Conservation (phyloP, 2,797 vertebrate genomes). For the Adrianichthys oophorus region DNA sequence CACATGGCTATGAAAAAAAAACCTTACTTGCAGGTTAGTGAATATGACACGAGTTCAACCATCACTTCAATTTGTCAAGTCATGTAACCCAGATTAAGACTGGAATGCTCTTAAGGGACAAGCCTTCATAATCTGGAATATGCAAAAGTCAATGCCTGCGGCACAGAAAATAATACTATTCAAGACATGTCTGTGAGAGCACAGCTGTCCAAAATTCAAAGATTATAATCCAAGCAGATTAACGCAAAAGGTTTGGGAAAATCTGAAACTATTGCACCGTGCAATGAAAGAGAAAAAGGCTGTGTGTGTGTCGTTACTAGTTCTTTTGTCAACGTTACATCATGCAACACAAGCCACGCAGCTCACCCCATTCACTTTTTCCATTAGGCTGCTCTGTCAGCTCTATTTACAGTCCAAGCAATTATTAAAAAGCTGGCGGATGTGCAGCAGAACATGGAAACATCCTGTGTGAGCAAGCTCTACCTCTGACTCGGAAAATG, state of each 20-base stretch:
- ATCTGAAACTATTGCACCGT: conserved; percentile 17
- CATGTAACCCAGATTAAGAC: conserved; percentile 39
- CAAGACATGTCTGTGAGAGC: no score
- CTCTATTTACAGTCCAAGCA: conserved; percentile 64
- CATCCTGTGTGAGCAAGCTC: no score
- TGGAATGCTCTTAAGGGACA: conserved; percentile 38
- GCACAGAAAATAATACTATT: no score
- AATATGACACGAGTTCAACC: conserved; percentile 38
- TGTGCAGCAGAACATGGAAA: conserved; percentile 12
- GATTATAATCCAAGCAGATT: no score
- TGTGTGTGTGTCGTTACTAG: conserved; percentile 64
- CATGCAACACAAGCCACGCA: conserved; percentile 73
- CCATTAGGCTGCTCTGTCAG: conserved; percentile 68
- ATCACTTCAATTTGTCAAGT: conserved; percentile 44
- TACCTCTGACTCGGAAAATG: no score
- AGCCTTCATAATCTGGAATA: conserved; percentile 40
- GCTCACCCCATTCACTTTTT: conserved; percentile 77
- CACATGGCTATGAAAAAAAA: conserved; percentile 43
- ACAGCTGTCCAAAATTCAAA: no score
- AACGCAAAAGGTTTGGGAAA: no score
- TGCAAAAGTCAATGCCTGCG: conserved; percentile 37
- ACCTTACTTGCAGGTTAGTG: conserved; percentile 54
- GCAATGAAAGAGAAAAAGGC: conserved; percentile 24
- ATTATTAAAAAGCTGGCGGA: conserved; percentile 49
- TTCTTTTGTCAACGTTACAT: conserved; percentile 78